Evolutionary conservation across 2,888 invertebrate species (phyloP).

Genomic region (Sylvicola cinctus): DNA sequence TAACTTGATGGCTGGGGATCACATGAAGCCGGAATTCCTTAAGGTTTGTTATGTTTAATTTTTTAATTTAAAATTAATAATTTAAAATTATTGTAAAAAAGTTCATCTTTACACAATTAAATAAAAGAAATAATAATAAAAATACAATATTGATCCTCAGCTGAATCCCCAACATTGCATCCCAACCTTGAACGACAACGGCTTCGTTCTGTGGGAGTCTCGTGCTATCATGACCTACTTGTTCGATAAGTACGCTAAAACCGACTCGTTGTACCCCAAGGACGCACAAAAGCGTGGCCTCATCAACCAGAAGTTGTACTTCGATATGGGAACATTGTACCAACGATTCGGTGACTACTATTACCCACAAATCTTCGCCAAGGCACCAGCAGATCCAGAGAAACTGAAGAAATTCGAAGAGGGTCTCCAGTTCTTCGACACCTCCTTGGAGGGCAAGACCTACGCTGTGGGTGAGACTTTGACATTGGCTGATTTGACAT

Average conservation of each 20-base stretch:
- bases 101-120: background rate
- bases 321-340: slow-evolving; percentile 59
- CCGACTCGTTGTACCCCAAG: slow-evolving; percentile 50
- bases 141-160: slow-evolving; percentile 25
- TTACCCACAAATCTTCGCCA: slow-evolving; percentile 39
- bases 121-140: background rate
- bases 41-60: slow-evolving; percentile 37
- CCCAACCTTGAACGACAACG: slow-evolving; percentile 68
- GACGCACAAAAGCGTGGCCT: slow-evolving; percentile 54
- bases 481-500: slow-evolving; percentile 50
- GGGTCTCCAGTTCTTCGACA: slow-evolving; percentile 38
- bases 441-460: slow-evolving; percentile 39
- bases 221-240: slow-evolving; percentile 66
- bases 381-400: slow-evolving; percentile 39
- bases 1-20: slow-evolving; percentile 40
- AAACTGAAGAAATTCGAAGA: slow-evolving; percentile 42
- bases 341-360: slow-evolving; percentile 47
- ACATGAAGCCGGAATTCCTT: slow-evolving; percentile 44
- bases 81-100: background rate
- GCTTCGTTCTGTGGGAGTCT: slow-evolving; percentile 64
- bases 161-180: slow-evolving; percentile 69
- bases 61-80: background rate
- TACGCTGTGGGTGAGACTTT: slow-evolving; percentile 44
- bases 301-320: slow-evolving; percentile 61
- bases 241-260: slow-evolving; percentile 59